These are phyloP conservation scores for Pituophis catenifer DNA, from an alignment of 2,113 vertebrate species.

Conservation along the genomic window DNA sequence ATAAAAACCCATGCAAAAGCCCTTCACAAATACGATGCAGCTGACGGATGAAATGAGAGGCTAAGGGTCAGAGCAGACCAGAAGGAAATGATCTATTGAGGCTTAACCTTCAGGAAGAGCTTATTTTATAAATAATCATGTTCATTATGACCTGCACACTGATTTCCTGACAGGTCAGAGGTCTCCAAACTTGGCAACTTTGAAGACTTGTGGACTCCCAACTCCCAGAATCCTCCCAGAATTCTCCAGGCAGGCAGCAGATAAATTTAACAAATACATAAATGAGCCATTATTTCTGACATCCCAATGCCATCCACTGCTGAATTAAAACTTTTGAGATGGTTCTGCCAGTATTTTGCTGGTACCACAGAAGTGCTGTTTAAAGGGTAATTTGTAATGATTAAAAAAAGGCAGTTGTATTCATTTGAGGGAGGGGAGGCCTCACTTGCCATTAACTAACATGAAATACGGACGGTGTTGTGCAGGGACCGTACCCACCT, in stretches of 20 bases:
- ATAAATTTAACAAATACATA: too few species aligned
- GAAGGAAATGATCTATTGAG: background rate
- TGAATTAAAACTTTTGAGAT: background rate
- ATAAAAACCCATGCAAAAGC: background rate
- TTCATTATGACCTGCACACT: too few species aligned
- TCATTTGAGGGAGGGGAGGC: background rate
- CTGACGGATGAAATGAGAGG: background rate
- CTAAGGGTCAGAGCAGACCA: background rate
- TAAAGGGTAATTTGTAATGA: background rate
- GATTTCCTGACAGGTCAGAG: too few species aligned
- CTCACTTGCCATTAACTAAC: background rate
- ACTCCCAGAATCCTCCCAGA: background rate
- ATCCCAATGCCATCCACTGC: background rate
- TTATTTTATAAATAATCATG: too few species aligned
- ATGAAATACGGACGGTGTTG: background rate
- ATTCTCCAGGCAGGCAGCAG: background rate
- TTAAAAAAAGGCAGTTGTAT: background rate
- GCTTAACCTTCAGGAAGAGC: background rate
- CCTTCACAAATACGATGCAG: background rate
- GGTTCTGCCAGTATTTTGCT: background rate
- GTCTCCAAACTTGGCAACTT: too few species aligned
- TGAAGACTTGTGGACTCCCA: background rate
- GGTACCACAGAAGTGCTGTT: background rate
- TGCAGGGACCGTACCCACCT: constrained; percentile 72
- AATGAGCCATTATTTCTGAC: background rate